phyloP scores from a whole-genome alignment of 2,888 invertebrate genomes.

The Subacronicta megacephala region DNA sequence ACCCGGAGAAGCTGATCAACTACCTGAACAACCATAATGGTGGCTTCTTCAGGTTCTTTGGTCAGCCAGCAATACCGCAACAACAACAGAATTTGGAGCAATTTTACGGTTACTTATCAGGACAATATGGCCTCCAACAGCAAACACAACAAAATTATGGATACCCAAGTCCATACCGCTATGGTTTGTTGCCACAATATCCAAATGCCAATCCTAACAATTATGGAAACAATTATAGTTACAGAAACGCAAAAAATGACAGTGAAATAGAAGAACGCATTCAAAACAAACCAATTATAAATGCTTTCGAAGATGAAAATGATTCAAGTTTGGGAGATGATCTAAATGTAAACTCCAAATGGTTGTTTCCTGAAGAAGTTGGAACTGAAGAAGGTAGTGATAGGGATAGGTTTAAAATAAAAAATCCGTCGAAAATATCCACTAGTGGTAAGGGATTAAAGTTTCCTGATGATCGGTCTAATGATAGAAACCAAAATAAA shows the following conservation, averaged over 20 bases:
- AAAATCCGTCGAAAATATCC: conserved; percentile 20
- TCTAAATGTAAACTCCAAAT: conserved; percentile 61
- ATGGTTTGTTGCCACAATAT: conserved; percentile 44
- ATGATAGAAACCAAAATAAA: conserved; percentile 16
- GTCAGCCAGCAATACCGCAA: conserved; percentile 75
- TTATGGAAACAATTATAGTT: conserved; percentile 60
- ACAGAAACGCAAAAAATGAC: conserved; percentile 56
- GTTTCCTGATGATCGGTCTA: conserved; percentile 62
- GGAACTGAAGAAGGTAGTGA: conserved; percentile 41
- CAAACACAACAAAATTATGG: conserved; percentile 45
- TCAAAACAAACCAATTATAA: conserved; percentile 69
- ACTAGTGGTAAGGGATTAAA: conserved; percentile 57
- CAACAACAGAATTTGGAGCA: conserved; percentile 75
- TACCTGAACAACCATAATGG: conserved; percentile 96
- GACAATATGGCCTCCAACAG: conserved; percentile 58
- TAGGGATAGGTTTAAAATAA: conserved; percentile 24
- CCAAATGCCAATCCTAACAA: conserved; percentile 49
- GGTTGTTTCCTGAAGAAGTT: conserved; percentile 71
- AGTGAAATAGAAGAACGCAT: conserved; percentile 73
- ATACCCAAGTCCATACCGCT: conserved; percentile 32
- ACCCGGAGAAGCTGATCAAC: conserved; percentile 92
- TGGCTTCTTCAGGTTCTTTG: conserved; percentile 95
- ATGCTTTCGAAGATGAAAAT: conserved; percentile 41
- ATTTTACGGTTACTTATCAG: conserved; percentile 75
- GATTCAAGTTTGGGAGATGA: conserved; percentile 37